These are phyloP conservation scores for Porites australiensis DNA, from an alignment of 64 coral and sea anemone species.

Conservation along the genomic window DNA sequence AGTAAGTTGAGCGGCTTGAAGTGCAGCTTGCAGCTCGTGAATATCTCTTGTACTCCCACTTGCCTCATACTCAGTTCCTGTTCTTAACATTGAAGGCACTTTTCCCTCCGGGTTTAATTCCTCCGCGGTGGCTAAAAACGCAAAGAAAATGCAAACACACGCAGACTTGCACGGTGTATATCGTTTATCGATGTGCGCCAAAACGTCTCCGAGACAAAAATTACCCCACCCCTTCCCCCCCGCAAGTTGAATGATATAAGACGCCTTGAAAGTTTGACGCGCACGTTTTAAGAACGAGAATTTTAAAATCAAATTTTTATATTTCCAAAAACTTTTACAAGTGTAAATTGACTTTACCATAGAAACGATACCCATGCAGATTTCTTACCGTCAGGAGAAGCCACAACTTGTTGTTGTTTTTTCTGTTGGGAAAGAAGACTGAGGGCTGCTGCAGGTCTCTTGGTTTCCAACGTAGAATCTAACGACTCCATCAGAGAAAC, in stretches of 20 bases:
- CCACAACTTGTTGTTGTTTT: conserved; percentile 35
- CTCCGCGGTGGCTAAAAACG: background rate
- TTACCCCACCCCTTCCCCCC: too few relatives aligned
- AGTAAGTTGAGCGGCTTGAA: conserved; percentile 78
- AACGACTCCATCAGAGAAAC: conserved; percentile 96
- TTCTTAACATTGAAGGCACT: background rate
- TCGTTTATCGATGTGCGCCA: too few relatives aligned
- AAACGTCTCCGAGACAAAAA: too few relatives aligned
- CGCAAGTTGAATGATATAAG: too few relatives aligned
- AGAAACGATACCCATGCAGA: too few relatives aligned
- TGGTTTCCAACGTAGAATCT: conserved; percentile 88
- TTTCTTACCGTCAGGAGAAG: conserved; percentile 56
- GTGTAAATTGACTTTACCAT: too few relatives aligned
- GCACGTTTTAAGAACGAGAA: too few relatives aligned
- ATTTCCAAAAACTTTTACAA: too few relatives aligned
- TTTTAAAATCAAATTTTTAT: too few relatives aligned
- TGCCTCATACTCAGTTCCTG: conserved; percentile 25
- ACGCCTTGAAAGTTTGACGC: too few relatives aligned
- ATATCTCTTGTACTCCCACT: conserved; percentile 77
- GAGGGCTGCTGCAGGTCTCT: conserved; percentile 49
- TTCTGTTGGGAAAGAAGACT: conserved; percentile 15
- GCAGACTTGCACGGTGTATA: too few relatives aligned
- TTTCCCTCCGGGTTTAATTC: background rate
- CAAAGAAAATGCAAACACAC: too few relatives aligned
- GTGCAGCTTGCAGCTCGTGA: conserved; percentile 77